Evolutionary conservation across 2,113 vertebrate genomes (phyloP).

Genomic region (Oryzias melastigma): DNA sequence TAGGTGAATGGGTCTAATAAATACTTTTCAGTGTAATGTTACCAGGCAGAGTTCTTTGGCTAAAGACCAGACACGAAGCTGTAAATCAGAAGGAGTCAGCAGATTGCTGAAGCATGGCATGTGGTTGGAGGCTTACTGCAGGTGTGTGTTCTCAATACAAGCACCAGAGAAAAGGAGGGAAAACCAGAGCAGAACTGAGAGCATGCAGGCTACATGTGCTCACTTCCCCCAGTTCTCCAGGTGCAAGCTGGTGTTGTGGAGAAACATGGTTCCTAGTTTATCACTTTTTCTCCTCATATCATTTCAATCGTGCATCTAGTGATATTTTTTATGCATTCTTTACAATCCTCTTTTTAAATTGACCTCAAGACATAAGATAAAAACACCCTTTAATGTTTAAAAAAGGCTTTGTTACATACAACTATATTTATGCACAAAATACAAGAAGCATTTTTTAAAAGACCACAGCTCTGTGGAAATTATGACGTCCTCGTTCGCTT

Average conservation of each 20-base stretch:
- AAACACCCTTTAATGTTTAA: too few relatives aligned
- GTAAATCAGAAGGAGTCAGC: slow-evolving; percentile 71
- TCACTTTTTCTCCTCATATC: not conserved
- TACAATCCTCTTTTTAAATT: too few relatives aligned
- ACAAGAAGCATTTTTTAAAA: too few relatives aligned
- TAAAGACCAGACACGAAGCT: slow-evolving; percentile 54
- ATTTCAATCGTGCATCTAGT: not conserved
- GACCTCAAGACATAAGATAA: too few relatives aligned
- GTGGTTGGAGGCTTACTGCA: slow-evolving; percentile 66
- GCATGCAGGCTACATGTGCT: slow-evolving; percentile 39
- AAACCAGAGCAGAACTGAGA: slow-evolving; percentile 68
- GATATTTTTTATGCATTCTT: too few relatives aligned
- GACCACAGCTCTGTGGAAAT: too few relatives aligned
- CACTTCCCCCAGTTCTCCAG: slow-evolving; percentile 67
- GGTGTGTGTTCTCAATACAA: slow-evolving; percentile 71
- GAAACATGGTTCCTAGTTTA: slow-evolving; percentile 13
- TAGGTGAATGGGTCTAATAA: slow-evolving; percentile 26
- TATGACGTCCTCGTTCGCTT: too few relatives aligned
- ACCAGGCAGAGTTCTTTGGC: slow-evolving; percentile 45
- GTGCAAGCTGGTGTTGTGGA: slow-evolving; percentile 52
- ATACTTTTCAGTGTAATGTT: slow-evolving; percentile 38
- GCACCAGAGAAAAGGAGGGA: slow-evolving; percentile 32
- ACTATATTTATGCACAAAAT: too few relatives aligned
- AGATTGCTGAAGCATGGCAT: slow-evolving; percentile 65
- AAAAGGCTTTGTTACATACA: too few relatives aligned